Base-by-base conservation (phyloP, 2,888 invertebrate genomes). In the Leptogaster cylindrica region DNA sequence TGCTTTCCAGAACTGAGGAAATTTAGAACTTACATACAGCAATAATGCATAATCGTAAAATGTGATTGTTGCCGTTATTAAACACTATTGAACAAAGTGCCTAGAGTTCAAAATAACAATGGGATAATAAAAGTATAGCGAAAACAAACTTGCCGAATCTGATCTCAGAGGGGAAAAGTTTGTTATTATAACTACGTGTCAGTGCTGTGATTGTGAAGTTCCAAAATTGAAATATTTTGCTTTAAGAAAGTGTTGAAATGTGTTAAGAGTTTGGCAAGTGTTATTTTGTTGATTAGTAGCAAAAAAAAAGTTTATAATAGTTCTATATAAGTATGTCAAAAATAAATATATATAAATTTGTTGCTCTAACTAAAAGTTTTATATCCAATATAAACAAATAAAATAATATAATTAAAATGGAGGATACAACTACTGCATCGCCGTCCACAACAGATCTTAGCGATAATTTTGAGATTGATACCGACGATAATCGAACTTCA, bases 381-480 rank as follows among this genome's bases (percentile, higher is more conserved):
- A 64, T 48, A 64, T 48, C 46, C 31, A 48, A 12, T 16, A 64
- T 46, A 28, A 48, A 48, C 20, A 28, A 55, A 55, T n/a, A 48
- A 44, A 48, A 48, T 61, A 64, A 46, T 4, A 28, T 18, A 12
- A 33, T 25, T 20, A 64, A 64, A 36, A 64, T 64, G 52, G 71
- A 68, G 7, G 71, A 66, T 66, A 73, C 67, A 63, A 68, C 46
- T 51, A 67, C 68, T 67, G 61, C 58, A 67, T 70, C 71, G 65
- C 72, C 72, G 71, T 72, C 72, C 72, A 69, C 69, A 70, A 73
- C 70, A 61, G 73, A 75, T 36, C 75, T 76, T 65, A 76, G 73
- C 68, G 75, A 77, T 69, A 76, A 16, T 18, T 44, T 61, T 28
- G 48, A 64, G 23, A 64, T 28, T 28, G 63, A 67, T 39, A 51